These are phyloP conservation scores for Lepus oiostolus DNA, from an alignment of 2,797 vertebrate species.

Conservation along the genomic window DNA sequence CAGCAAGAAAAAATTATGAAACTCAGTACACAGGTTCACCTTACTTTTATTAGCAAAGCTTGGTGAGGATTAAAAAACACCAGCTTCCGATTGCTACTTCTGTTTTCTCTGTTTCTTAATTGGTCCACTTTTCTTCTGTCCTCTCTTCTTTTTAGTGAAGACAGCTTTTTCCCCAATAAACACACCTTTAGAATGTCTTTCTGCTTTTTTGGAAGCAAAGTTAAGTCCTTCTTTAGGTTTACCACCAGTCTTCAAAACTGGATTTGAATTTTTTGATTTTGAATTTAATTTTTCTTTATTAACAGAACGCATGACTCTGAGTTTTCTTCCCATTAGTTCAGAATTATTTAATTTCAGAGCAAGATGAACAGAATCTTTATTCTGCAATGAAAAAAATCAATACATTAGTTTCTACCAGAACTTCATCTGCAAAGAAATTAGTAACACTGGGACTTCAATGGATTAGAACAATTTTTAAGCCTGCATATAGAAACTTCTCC, in stretches of 20 bases:
- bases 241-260: slow-evolving; percentile 52
- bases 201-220: slow-evolving; percentile 56
- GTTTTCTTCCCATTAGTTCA: slow-evolving; percentile 88
- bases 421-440: background rate
- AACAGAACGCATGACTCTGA: slow-evolving; percentile 87
- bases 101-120: slow-evolving; percentile 78
- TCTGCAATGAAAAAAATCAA: slow-evolving; percentile 80
- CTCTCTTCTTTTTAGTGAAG: slow-evolving; percentile 80
- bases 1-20: slow-evolving; percentile 23
- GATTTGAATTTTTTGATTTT: slow-evolving; percentile 67
- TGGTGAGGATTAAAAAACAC: background rate
- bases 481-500: background rate
- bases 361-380: slow-evolving; percentile 89
- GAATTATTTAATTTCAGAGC: slow-evolving; percentile 89
- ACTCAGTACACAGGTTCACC: background rate
- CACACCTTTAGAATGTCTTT: slow-evolving; percentile 35
- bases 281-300: slow-evolving; percentile 83
- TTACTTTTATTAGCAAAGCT: slow-evolving; percentile 57
- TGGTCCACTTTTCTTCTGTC: slow-evolving; percentile 75
- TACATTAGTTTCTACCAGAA: background rate
- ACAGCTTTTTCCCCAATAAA: slow-evolving; percentile 88
- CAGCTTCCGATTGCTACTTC: slow-evolving; percentile 38
- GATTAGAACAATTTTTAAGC: background rate
- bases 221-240: slow-evolving; percentile 74
- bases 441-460: background rate